Conservation (phyloP, 2,888 invertebrate species). For the Pseudococcus jackbeardsleyi region DNA sequence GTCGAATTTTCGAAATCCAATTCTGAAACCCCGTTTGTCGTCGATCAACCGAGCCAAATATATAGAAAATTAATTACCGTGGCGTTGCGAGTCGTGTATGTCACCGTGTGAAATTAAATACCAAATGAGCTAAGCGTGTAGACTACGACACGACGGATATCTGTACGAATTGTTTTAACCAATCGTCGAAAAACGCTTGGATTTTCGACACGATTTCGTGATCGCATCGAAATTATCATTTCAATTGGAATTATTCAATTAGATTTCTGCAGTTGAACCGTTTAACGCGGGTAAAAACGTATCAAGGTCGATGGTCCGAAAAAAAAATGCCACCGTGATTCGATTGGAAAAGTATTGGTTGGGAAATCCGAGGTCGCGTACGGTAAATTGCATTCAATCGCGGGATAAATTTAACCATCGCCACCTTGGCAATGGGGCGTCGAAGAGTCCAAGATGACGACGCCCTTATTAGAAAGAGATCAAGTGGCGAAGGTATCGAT, state of each 20-base stretch:
- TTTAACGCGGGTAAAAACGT: background rate
- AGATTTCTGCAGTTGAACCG: background rate
- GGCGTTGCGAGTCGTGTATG: background rate
- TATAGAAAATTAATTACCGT: slow-evolving; percentile 7
- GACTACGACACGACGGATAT: slow-evolving; percentile 1
- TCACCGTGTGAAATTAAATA: slow-evolving; percentile 27
- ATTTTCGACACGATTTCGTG: slow-evolving; percentile 46
- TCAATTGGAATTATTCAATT: background rate
- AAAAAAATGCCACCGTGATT: background rate
- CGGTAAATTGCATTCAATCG: background rate
- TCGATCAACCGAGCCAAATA: slow-evolving; percentile 1
- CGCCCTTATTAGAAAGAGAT: background rate
- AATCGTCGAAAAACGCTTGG: background rate
- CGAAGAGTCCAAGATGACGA: background rate
- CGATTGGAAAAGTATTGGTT: background rate
- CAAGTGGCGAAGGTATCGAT: background rate
- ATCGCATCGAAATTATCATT: slow-evolving; percentile 30
- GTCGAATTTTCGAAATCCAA: background rate
- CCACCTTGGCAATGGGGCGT: background rate
- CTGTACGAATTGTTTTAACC: slow-evolving; percentile 11
- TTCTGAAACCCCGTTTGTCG: background rate
- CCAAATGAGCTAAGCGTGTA: background rate
- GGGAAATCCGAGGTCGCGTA: background rate
- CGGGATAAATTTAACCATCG: background rate
- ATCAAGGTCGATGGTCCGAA: background rate